These are phyloP conservation scores for Limnephilus marmoratus DNA, from an alignment of 2,888 invertebrate genomes.

Conservation along the genomic window DNA sequence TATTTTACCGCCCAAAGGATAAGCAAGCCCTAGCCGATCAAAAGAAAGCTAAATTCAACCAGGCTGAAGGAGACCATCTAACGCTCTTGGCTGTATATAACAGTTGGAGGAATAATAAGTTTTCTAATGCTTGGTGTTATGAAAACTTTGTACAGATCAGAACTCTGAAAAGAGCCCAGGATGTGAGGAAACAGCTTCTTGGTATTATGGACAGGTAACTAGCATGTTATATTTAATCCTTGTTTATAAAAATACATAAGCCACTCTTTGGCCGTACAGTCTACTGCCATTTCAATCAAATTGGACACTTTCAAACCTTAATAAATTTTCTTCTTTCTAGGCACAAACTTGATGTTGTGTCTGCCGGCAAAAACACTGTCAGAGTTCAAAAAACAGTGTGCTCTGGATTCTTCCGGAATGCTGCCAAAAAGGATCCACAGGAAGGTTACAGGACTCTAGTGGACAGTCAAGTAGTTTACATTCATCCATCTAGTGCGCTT, in stretches of 20 bases:
- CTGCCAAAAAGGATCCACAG: constrained; percentile 99
- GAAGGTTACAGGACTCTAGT: constrained; percentile 98
- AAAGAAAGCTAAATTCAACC: constrained; percentile 99
- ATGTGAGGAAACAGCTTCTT: constrained; percentile 97
- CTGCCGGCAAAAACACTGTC: constrained; percentile 96
- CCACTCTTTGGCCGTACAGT: no score
- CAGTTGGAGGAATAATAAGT: constrained; percentile 99
- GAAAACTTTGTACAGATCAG: constrained; percentile 99
- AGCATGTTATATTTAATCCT: neutral
- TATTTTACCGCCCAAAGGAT: constrained; percentile 94
- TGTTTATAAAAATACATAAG: no score
- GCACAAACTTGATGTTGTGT: constrained; percentile 97
- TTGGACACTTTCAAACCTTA: neutral
- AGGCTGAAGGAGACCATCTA: constrained; percentile 98
- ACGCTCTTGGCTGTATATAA: constrained; percentile 99
- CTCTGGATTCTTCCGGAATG: constrained; percentile 98
- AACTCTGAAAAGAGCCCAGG: constrained; percentile 97
- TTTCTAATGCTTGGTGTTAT: constrained; percentile 99
- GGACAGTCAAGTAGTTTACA: constrained; percentile 98
- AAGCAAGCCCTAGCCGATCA: constrained; percentile 98
- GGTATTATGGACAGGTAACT: constrained; percentile 95
- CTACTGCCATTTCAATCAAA: neutral
- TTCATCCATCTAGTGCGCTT: constrained; percentile 98
- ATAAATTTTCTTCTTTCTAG: constrained; percentile 72
- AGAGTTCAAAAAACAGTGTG: constrained; percentile 98